phyloP scores from a whole-genome alignment of 2,888 invertebrate genomes.

The Copidosoma aretas region DNA sequence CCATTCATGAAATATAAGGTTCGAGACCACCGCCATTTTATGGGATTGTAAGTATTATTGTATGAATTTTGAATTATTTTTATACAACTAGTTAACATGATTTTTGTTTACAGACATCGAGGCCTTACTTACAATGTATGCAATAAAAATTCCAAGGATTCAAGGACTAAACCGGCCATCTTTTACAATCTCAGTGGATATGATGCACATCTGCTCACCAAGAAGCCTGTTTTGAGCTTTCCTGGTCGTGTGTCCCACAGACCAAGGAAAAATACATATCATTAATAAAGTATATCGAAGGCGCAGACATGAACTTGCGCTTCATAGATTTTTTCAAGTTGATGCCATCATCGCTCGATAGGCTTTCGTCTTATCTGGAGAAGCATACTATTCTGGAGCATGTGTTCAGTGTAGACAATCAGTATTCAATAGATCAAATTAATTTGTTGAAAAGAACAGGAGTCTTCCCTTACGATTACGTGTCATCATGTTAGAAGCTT shows the following conservation, averaged over 20 bases:
- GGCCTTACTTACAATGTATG: conserved; percentile 39
- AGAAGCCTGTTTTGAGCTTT: not conserved
- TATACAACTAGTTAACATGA: not conserved
- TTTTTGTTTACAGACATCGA: conserved; percentile 1
- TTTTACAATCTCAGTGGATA: conserved; percentile 31
- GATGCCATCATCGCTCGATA: too few species aligned
- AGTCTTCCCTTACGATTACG: not conserved
- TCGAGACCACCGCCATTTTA: conserved; percentile 27
- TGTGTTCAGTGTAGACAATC: not conserved
- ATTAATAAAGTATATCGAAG: too few species aligned
- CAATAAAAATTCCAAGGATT: conserved; percentile 51
- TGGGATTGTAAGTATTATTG: not conserved
- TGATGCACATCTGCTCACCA: conserved; percentile 17
- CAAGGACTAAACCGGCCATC: conserved; percentile 48
- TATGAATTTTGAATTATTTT: not conserved
- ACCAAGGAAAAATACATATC: too few species aligned
- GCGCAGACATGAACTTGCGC: too few species aligned
- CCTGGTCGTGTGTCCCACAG: conserved; percentile 38
- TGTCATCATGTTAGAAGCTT: not conserved
- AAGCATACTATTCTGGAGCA: not conserved
- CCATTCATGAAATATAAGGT: not conserved
- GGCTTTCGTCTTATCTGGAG: not conserved
- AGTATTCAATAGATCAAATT: not conserved
- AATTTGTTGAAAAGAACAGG: not conserved
- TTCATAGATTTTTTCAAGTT: too few species aligned